Evolutionary conservation across 2,888 invertebrate genomes (phyloP).

Genomic region (Sarcophaga caerulescens): DNA sequence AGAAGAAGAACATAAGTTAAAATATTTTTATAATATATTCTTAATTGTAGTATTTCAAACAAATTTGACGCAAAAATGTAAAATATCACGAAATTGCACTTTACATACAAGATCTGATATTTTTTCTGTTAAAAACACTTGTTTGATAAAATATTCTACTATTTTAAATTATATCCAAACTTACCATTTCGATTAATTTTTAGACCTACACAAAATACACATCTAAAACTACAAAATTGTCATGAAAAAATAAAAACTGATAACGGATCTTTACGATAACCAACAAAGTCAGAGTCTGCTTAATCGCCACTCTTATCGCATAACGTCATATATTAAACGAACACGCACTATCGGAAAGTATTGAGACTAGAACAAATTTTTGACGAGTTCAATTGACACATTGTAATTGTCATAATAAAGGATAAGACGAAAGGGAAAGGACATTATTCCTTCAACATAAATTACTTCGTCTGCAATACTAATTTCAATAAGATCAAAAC

Average conservation of each 20-base stretch:
- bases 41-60: no score
- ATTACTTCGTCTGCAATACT: no score
- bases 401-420: no score
- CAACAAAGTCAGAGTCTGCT: conserved; percentile 4
- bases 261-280: conserved; percentile 26
- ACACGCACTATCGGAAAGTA: conserved; percentile 45
- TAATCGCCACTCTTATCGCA: conserved; percentile 8
- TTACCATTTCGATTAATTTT: conserved; percentile 57
- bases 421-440: no score
- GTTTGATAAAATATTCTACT: background rate
- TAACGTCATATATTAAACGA: conserved; percentile 23
- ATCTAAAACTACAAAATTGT: conserved; percentile 34
- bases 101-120: conserved; percentile 3
- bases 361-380: background rate
- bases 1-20: no score
- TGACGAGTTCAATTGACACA: no score
- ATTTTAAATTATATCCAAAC: conserved; percentile 44
- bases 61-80: no score
- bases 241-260: conserved; percentile 6
- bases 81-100: no score
- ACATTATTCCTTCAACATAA: no score
- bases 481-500: no score
- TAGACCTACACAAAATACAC: conserved; percentile 31
- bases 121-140: conserved; percentile 12
- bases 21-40: no score